These are phyloP conservation scores for Chaenocephalus aceratus DNA, from an alignment of 2,113 vertebrate genomes.

Conservation along the genomic window DNA sequence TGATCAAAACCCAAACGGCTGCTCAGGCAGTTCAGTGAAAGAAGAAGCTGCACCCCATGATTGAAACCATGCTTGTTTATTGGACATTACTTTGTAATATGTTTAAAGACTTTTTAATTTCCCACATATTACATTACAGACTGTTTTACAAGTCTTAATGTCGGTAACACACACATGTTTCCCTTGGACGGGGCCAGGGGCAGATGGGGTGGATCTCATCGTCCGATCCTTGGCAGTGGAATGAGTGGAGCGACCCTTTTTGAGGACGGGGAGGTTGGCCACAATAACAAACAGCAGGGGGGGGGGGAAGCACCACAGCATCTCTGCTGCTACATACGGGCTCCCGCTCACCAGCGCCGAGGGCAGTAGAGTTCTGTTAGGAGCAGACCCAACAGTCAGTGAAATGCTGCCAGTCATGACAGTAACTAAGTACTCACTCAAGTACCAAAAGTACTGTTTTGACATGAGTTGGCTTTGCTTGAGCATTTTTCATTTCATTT, in stretches of 20 bases:
- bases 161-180: not conserved
- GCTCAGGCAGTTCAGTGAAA: not conserved
- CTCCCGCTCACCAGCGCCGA: not conserved
- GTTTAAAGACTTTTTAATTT: not conserved
- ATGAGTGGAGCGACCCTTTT: not conserved
- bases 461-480: no score
- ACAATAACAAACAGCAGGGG: no score
- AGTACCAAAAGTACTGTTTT: no score
- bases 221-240: not conserved
- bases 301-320: not conserved
- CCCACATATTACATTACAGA: not conserved
- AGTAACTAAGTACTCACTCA: not conserved
- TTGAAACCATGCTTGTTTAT: not conserved
- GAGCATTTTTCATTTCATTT: no score
- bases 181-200: not conserved
- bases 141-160: not conserved
- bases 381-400: not conserved
- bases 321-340: not conserved
- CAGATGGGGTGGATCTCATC: conserved; percentile 34
- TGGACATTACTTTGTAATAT: not conserved
- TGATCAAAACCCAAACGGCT: no score
- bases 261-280: not conserved
- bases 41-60: not conserved
- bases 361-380: conserved; percentile 11
- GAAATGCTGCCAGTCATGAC: not conserved